A percentile compares a stretch with the other conserved stretches of the same genome.
Conservation (phyloP, 1,140 invertebrate species). For the Lasioglossum baleicum region DNA sequence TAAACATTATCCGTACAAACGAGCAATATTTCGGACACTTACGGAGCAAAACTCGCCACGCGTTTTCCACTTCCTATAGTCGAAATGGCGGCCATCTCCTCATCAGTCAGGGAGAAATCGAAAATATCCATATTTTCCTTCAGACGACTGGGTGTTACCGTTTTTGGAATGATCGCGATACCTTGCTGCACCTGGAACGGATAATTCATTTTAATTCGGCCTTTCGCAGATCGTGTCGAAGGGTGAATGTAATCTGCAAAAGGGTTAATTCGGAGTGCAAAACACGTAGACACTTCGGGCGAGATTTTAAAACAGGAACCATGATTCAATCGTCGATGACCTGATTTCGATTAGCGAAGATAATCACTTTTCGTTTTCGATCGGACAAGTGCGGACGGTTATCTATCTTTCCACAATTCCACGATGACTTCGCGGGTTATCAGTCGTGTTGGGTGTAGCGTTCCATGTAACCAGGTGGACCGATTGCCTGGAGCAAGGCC, state of each 20-base stretch:
- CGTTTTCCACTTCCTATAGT: conserved; percentile 61
- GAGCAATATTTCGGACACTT: conserved; percentile 31
- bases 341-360: not conserved
- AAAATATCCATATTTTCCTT: conserved; percentile 87
- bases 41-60: conserved; percentile 57
- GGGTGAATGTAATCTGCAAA: no score
- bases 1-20: not conserved
- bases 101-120: conserved; percentile 84
- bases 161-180: conserved; percentile 86
- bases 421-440: not conserved
- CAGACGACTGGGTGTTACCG: conserved; percentile 84
- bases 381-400: no score
- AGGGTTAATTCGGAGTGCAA: no score
- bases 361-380: not conserved
- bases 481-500: not conserved
- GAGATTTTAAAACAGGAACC: not conserved
- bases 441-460: not conserved
- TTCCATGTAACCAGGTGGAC: not conserved
- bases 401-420: not conserved
- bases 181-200: conserved; percentile 65
- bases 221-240: no score
- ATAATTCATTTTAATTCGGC: no score
- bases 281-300: not conserved
- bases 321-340: not conserved
- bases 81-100: conserved; percentile 81